Conservation (phyloP, 1,140 invertebrate species). For the Bombus confusus region DNA sequence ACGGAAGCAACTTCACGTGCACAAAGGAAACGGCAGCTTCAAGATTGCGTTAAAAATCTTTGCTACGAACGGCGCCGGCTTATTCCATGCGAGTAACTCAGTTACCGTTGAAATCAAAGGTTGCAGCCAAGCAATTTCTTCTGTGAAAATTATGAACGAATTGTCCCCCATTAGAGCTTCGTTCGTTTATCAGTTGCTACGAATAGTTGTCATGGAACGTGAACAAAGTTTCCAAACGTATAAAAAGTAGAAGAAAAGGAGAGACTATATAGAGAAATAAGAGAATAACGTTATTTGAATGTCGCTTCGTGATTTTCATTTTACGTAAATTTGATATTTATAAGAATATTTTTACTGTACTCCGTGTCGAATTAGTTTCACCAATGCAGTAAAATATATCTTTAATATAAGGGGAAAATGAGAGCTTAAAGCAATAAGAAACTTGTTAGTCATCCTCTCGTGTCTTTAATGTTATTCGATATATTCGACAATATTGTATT, state of each 20-base stretch:
- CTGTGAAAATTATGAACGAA: background rate
- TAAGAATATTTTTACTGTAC: background rate
- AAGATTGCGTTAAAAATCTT: slow-evolving; percentile 37
- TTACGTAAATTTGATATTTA: background rate
- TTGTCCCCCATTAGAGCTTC: background rate
- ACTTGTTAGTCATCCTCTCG: too few species aligned
- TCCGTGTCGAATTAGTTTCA: too few species aligned
- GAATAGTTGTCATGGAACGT: background rate
- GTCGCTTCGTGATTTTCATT: background rate
- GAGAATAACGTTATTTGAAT: too few species aligned
- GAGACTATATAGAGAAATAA: too few species aligned
- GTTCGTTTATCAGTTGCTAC: background rate
- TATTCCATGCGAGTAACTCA: slow-evolving; percentile 32
- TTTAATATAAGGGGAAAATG: too few species aligned
- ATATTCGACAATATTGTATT: too few species aligned
- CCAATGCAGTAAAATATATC: too few species aligned
- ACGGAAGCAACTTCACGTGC: background rate
- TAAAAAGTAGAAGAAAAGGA: background rate
- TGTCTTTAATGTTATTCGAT: too few species aligned
- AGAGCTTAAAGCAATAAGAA: too few species aligned
- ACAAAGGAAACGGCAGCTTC: slow-evolving; percentile 23
- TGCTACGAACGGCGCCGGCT: background rate
- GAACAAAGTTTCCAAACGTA: background rate
- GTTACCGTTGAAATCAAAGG: slow-evolving; percentile 23
- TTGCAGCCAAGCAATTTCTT: background rate